A percentile compares a stretch with the other conserved stretches of the same genome.
Conservation (phyloP, 2,888 invertebrate genomes). For the Hydroisotoma schaefferi region DNA sequence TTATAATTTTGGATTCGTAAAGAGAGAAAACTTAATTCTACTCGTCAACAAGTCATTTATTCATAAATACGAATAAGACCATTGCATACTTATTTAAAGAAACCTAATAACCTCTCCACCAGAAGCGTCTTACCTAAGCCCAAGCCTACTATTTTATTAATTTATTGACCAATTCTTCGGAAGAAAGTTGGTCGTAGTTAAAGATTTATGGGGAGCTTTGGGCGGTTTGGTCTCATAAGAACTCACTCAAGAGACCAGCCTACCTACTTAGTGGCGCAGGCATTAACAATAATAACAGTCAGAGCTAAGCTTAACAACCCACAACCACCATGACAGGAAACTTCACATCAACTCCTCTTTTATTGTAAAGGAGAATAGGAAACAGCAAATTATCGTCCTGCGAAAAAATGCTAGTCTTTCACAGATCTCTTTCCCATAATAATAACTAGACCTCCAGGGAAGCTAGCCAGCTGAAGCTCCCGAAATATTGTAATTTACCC, state of each 20-base stretch:
- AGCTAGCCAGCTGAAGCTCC: background rate
- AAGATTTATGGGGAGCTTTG: background rate
- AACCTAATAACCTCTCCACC: too few relatives aligned
- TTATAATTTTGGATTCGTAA: too few relatives aligned
- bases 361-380: constrained; percentile 46
- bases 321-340: constrained; percentile 38
- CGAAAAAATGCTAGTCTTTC: constrained; percentile 43
- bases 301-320: constrained; percentile 2
- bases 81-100: too few relatives aligned
- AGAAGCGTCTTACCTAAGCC: too few relatives aligned
- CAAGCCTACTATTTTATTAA: too few relatives aligned
- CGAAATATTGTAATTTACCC: too few relatives aligned
- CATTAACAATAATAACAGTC: constrained; percentile 10
- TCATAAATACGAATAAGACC: too few relatives aligned
- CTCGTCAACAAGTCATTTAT: too few relatives aligned
- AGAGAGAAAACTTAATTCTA: too few relatives aligned
- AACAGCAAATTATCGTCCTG: constrained; percentile 48
- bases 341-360: constrained; percentile 43
- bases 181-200: constrained; percentile 1
- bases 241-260: constrained; percentile 8
- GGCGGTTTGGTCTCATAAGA: background rate
- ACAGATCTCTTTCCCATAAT: constrained; percentile 5
- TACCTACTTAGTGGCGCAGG: constrained; percentile 9
- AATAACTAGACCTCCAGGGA: too few relatives aligned
- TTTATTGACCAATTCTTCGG: background rate